Percentiles rank a stretch among this genome's conserved stretches.
Evolutionary conservation across 2,113 vertebrate species (phyloP).

Genomic region (Herpetotheres cachinnans): DNA sequence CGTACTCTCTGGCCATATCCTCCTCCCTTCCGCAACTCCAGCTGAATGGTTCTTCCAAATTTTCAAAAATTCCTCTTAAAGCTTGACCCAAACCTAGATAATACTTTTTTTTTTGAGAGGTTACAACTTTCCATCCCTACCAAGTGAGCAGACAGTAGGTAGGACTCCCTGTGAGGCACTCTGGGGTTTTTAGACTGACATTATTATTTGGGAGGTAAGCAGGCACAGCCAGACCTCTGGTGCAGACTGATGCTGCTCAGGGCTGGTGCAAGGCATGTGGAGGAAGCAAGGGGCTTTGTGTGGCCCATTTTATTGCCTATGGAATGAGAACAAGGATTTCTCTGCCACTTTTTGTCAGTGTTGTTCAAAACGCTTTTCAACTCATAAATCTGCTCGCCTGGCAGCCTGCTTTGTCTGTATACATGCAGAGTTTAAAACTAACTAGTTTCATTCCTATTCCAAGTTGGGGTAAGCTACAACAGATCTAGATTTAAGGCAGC

Average conservation of each 20-base stretch:
- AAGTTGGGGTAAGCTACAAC: background rate
- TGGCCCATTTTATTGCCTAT: background rate
- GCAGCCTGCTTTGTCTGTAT: background rate
- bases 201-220: background rate
- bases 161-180: background rate
- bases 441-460: background rate
- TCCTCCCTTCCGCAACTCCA: background rate
- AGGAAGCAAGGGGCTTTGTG: background rate
- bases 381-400: background rate
- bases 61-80: background rate
- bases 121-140: background rate
- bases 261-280: background rate
- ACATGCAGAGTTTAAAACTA: background rate
- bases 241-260: background rate
- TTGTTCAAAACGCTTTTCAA: background rate
- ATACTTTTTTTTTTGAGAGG: background rate
- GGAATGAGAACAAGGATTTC: background rate
- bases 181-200: background rate
- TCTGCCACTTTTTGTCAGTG: background rate
- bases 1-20: background rate
- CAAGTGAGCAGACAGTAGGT: background rate
- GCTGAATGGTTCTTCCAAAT: background rate
- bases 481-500: background rate
- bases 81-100: background rate
- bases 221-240: background rate